These are phyloP conservation scores for Elegia similella DNA, from an alignment of 2,888 invertebrate species.

Conservation along the genomic window DNA sequence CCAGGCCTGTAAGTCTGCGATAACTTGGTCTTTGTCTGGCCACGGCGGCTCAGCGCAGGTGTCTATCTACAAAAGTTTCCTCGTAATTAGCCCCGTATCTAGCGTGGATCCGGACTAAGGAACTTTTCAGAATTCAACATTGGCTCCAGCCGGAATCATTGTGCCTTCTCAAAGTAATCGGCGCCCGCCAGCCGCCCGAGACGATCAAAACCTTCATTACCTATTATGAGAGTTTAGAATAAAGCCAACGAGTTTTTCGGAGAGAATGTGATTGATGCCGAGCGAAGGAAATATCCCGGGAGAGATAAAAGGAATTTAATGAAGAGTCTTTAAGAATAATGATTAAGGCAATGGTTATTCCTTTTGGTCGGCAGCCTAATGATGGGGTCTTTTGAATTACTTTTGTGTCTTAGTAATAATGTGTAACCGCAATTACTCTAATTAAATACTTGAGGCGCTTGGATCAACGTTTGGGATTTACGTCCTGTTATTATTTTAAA, in stretches of 20 bases:
- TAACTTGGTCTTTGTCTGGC: slow-evolving; percentile 78
- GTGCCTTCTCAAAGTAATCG: slow-evolving; percentile 78
- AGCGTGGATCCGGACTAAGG: slow-evolving; percentile 71
- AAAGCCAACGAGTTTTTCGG: slow-evolving; percentile 80
- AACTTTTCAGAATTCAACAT: slow-evolving; percentile 77
- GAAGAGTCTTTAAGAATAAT: slow-evolving; percentile 82
- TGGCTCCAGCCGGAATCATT: slow-evolving; percentile 75
- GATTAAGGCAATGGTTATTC: slow-evolving; percentile 81
- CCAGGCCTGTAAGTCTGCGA: slow-evolving; percentile 70
- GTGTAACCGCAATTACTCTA: slow-evolving; percentile 61
- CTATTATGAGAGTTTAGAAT: slow-evolving; percentile 82
- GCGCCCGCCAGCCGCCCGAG: slow-evolving; percentile 68
- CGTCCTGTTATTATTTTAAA: background rate
- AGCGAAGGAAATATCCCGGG: slow-evolving; percentile 77
- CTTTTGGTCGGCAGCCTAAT: slow-evolving; percentile 75
- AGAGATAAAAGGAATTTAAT: slow-evolving; percentile 82
- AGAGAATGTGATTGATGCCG: slow-evolving; percentile 81
- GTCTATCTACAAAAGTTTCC: slow-evolving; percentile 80
- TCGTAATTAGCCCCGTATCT: slow-evolving; percentile 78
- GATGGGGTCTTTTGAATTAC: slow-evolving; percentile 75
- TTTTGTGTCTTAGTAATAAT: slow-evolving; percentile 68
- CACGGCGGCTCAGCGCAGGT: slow-evolving; percentile 74
- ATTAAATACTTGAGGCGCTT: slow-evolving; percentile 46
- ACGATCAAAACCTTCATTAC: slow-evolving; percentile 79
- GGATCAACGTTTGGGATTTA: slow-evolving; percentile 27